Evolutionary conservation across 1,140 invertebrate genomes (phyloP), one percentile per base, ranked within the genome.

Genomic region (Dendroctonus valens): DNA sequence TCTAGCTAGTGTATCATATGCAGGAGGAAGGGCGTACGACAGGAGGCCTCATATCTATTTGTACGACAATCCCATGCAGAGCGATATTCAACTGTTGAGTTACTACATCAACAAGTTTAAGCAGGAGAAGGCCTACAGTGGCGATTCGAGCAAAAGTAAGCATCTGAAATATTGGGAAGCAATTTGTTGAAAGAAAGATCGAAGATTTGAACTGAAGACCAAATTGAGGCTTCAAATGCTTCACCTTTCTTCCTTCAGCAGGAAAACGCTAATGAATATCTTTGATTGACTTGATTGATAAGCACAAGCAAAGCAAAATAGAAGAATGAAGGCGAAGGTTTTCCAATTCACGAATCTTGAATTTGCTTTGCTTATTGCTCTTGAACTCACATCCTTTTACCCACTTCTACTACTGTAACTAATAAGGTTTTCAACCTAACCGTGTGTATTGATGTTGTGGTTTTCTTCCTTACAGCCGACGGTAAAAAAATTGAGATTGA

Each of bases 1-100:
- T 81, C 81, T 92, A 75, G 85, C 91, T 44, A 90, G 89, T 79
- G 83, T 92, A 71, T 86, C 87, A 73, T 91, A 89, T 78, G 87
- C 89, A 75, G 91, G 89, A 70, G 89, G 87, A 70, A 89, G 85
- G 76, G 85, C 86, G 40, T 89, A 90, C 77, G 85, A 87, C 68
- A 84, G 86, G 73, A 86, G 91, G 74, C 84, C 83, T 64, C 83
- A 87, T n/a, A 82, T 87, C 72, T 86, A 83, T 79, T 83, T 86
- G 73, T 82, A 88, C 72, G 82, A 81, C 75, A 77, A 79, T 68
- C 74, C 76, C 12, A 69, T 80, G 62, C 75, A 73, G 55, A 79
- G 73, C 65, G 77, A 79, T 65, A 79, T 79, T 59, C 76, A 79
- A 61, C 68, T 79, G 60, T 72, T 79, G 66, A 79, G 77, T 66